Conservation (phyloP, 1,140 invertebrate species). For the Trichoplusia ni region DNA sequence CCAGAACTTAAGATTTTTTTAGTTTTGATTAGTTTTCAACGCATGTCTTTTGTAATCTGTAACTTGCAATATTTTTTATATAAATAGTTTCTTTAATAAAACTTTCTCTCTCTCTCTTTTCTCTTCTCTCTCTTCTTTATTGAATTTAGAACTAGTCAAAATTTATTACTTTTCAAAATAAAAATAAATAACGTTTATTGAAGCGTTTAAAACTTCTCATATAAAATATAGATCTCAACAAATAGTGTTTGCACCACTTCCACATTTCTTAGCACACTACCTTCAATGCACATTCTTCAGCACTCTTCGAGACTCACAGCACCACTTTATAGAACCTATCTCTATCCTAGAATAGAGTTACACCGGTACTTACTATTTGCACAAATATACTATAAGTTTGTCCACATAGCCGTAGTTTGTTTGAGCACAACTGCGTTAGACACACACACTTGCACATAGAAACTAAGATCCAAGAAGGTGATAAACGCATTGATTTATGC, state of each 20-base stretch:
- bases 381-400: constrained; percentile 65
- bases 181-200: too few relatives aligned
- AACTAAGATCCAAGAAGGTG: constrained; percentile 54
- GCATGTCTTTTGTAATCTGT: too few relatives aligned
- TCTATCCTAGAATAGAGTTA: constrained; percentile 76
- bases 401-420: constrained; percentile 67
- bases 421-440: constrained; percentile 64
- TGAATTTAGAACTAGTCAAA: too few relatives aligned
- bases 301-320: constrained; percentile 53
- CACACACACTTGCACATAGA: constrained; percentile 68
- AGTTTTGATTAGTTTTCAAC: too few relatives aligned
- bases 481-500: constrained; percentile 21
- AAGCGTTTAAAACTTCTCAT: too few relatives aligned
- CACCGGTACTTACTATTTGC: constrained; percentile 63
- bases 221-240: constrained; percentile 67
- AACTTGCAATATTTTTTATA: too few relatives aligned
- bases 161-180: too few relatives aligned
- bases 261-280: constrained; percentile 76
- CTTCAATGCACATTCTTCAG: constrained; percentile 71
- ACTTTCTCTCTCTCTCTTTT: too few relatives aligned
- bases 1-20: too few relatives aligned
- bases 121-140: too few relatives aligned
- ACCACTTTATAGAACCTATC: constrained; percentile 64
- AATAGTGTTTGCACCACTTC: constrained; percentile 69
- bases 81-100: too few relatives aligned